Evolutionary conservation across 2,797 vertebrate genomes (phyloP).

Genomic region (Hypotaenidia okinawae): DNA sequence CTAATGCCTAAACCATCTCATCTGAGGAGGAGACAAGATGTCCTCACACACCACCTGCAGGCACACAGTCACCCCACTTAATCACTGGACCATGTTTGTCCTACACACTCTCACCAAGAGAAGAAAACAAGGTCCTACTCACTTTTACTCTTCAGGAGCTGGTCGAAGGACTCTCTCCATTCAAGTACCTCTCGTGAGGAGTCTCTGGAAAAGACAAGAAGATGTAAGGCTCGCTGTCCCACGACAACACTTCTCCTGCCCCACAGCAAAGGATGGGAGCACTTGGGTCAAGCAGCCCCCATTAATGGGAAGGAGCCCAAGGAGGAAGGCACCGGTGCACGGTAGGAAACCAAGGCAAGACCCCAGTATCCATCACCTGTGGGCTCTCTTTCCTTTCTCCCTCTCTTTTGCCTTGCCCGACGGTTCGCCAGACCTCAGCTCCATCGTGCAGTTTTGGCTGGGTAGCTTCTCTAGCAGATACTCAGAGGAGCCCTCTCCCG

Average conservation of each 20-base stretch:
- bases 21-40: background rate
- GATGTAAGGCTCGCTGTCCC: background rate
- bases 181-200: slow-evolving; percentile 75
- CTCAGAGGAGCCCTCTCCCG: background rate
- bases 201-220: slow-evolving; percentile 66
- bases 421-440: background rate
- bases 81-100: background rate
- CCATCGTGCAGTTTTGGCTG: background rate
- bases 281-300: background rate
- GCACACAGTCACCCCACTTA: too few species aligned
- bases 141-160: slow-evolving; percentile 81
- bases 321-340: background rate
- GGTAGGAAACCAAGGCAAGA: background rate
- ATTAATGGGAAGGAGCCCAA: background rate
- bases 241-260: background rate
- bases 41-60: background rate
- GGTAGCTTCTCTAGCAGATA: background rate
- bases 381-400: slow-evolving; percentile 34
- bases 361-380: slow-evolving; percentile 1
- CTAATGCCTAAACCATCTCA: background rate
- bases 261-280: background rate
- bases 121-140: slow-evolving; percentile 57
- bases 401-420: background rate
- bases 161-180: slow-evolving; percentile 80
- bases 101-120: background rate